phyloP scores from a whole-genome alignment of 2,797 vertebrate genomes.

The Coilia nasus region DNA sequence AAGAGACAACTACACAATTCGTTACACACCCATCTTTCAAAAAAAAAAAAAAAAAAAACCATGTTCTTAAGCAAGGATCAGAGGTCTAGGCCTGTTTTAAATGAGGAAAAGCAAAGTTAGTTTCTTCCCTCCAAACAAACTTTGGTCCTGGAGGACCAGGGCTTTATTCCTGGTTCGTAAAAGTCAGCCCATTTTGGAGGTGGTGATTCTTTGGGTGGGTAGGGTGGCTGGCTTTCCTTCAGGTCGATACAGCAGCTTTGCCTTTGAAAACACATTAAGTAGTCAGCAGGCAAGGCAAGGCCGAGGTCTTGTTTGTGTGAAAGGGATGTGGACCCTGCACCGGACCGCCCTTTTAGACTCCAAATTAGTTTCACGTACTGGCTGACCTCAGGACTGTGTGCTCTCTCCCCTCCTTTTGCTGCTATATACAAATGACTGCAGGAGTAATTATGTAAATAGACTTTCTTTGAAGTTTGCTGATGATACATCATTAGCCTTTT shows the following conservation, averaged over 20 bases:
- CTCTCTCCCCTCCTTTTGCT: background rate
- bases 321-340: background rate
- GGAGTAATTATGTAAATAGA: too few species aligned
- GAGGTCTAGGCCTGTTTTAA: background rate
- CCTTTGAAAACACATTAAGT: conserved; percentile 19
- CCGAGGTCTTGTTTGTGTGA: conserved; percentile 19
- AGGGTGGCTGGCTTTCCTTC: background rate
- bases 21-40: background rate
- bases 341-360: too few species aligned
- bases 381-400: background rate
- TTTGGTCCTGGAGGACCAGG: background rate
- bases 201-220: background rate
- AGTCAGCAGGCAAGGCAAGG: background rate
- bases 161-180: background rate
- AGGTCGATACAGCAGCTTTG: conserved; percentile 4
- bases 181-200: background rate
- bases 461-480: too few species aligned
- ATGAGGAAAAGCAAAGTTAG: background rate
- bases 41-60: too few species aligned
- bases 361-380: too few species aligned
- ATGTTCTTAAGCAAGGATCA: background rate
- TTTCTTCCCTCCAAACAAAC: conserved; percentile 8
- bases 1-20: background rate
- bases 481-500: too few species aligned
- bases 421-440: too few species aligned